Evolutionary conservation across 2,888 invertebrate species (phyloP).

Genomic region (Eremobia ochroleuca): DNA sequence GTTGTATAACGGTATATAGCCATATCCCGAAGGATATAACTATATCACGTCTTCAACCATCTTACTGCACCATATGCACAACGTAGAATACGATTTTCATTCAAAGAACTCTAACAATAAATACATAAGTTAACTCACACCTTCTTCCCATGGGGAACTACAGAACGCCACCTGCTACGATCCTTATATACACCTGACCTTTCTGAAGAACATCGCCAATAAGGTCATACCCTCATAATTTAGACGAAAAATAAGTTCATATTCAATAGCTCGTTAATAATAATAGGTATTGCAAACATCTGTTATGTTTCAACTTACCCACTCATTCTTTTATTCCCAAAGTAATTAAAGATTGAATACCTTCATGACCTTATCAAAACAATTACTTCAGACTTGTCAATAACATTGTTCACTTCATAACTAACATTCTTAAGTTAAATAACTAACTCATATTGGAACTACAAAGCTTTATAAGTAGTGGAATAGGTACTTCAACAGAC

Average conservation of each 20-base stretch:
- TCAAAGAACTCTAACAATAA: not conserved
- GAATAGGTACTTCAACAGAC: not conserved
- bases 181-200: not conserved
- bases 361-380: not conserved
- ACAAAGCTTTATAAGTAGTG: conserved; percentile 27
- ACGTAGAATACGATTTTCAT: not conserved
- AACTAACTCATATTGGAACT: not conserved
- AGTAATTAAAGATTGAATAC: not conserved
- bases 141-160: no score
- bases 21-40: no score
- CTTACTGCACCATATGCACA: not conserved
- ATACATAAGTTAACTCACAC: not conserved
- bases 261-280: not conserved
- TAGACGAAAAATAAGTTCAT: not conserved
- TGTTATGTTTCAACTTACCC: no score
- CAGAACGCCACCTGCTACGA: not conserved
- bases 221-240: not conserved
- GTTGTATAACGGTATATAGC: no score
- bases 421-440: conserved; percentile 12
- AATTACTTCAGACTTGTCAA: conserved; percentile 9
- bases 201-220: not conserved
- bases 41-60: no score
- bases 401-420: conserved; percentile 16
- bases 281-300: not conserved
- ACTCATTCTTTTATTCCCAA: not conserved